These are phyloP conservation scores for Ormyrus labotus DNA, from an alignment of 2,888 invertebrate genomes.

Conservation along the genomic window DNA sequence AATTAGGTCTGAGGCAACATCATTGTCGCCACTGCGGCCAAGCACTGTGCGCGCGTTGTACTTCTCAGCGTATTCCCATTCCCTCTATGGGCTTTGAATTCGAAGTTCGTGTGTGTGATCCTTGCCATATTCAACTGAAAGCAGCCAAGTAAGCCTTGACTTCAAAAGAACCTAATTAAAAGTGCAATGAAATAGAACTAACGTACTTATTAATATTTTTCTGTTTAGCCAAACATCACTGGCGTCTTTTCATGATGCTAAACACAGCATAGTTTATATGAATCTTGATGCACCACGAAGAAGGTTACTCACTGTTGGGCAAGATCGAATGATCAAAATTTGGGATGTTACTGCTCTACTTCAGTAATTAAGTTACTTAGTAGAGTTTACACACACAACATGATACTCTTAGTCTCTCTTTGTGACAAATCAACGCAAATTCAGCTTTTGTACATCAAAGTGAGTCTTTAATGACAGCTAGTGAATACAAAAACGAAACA, in stretches of 20 bases:
- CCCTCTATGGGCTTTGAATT: conserved; percentile 99
- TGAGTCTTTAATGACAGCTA: conserved; percentile 20
- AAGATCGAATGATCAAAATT: conserved; percentile 95
- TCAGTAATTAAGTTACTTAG: conserved; percentile 64
- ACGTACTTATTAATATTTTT: not conserved
- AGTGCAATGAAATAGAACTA: not conserved
- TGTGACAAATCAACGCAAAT: conserved; percentile 49
- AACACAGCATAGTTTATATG: conserved; percentile 92
- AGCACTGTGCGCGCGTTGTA: conserved; percentile 96
- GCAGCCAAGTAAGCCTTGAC: conserved; percentile 87
- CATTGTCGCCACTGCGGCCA: conserved; percentile 96
- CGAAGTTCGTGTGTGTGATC: conserved; percentile 96
- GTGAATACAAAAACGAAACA: conserved; percentile 23
- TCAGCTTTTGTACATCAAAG: conserved; percentile 37
- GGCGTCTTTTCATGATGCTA: conserved; percentile 96
- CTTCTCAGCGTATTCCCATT: conserved; percentile 90
- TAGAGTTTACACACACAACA: conserved; percentile 9
- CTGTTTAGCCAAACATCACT: conserved; percentile 87
- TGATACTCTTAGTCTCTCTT: conserved; percentile 53
- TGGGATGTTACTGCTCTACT: conserved; percentile 89
- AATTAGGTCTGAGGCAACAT: conserved; percentile 92
- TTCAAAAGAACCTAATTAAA: conserved; percentile 2
- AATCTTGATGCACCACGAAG: conserved; percentile 93
- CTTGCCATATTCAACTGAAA: conserved; percentile 89
- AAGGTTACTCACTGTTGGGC: conserved; percentile 93